Base-by-base conservation (phyloP, 2,888 invertebrate species). In the Megalurothrips usitatus region DNA sequence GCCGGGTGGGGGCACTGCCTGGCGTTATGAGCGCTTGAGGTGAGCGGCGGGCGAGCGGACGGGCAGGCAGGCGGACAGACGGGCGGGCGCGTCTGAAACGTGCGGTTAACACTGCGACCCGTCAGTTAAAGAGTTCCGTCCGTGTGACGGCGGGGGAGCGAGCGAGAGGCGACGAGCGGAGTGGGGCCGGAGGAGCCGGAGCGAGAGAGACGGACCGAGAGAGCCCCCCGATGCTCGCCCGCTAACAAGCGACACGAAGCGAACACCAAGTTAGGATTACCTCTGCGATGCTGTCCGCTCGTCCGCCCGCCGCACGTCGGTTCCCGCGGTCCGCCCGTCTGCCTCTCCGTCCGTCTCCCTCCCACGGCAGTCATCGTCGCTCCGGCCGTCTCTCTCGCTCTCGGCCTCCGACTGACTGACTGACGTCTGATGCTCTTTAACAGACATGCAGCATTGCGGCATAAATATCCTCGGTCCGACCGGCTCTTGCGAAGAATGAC, bases 181-280 rank as follows among this genome's bases (percentile, higher is more conserved):
- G 17, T 12, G 17, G 58, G 2, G 58, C 14, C 6, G n/a, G 14
- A 12, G 58, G 58, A 58, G 58, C 11, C 4, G n/a, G 58, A 8
- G 58, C 6, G 58, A 58, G 58, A 58, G 58, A 10, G 52, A 19
- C 14, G 12, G 19, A 52, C 12, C 1, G 52, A 14, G 49, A 49
- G 49, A 49, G 49, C 49, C 10, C 9, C 14, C 52, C n/a, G 68
- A 26, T 26, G 68, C 68, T 75, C 68, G 68, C 68, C 68, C 68
- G 68, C 68, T 75, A 75, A 75, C 68, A 75, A 75, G 68, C 68
- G 68, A 75, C 68, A 75, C 68, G 68, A 26, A 75, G 68, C 68
- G 68, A 75, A 75, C 68, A 75, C 68, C 68, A 75, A 75, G 68
- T 75, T 75, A 75, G 68, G 68, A 75, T 75, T 75, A 75, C 68